These are phyloP conservation scores for Drosophila setosimentum DNA, from an alignment of 2,888 invertebrate genomes.

Conservation along the genomic window DNA sequence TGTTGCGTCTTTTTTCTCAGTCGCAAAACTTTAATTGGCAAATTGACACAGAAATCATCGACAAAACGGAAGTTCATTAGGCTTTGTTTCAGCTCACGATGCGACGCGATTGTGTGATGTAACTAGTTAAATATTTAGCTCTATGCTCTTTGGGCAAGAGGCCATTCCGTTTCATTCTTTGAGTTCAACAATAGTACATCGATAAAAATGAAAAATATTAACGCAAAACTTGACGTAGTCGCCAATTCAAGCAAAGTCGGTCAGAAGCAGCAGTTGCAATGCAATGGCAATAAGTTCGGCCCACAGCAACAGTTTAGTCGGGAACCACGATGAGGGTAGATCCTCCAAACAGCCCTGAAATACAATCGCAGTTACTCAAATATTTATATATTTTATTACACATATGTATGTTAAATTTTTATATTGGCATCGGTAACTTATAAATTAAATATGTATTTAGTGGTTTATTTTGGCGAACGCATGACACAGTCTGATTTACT, in stretches of 20 bases:
- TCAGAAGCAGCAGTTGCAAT: constrained; percentile 25
- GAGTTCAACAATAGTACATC: constrained; percentile 40
- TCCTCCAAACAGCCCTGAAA: neutral
- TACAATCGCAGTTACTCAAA: neutral
- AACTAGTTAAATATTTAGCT: constrained; percentile 33
- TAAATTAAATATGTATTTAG: no score
- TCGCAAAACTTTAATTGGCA: constrained; percentile 54
- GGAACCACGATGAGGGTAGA: neutral
- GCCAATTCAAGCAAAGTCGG: constrained; percentile 38
- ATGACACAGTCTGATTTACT: neutral
- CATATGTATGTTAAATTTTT: no score
- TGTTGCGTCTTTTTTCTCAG: constrained; percentile 35
- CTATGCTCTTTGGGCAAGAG: constrained; percentile 7
- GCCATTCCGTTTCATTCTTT: constrained; percentile 10
- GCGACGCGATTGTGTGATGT: constrained; percentile 32
- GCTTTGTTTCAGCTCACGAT: constrained; percentile 58
- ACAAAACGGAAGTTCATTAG: constrained; percentile 74
- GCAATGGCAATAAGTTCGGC: constrained; percentile 45
- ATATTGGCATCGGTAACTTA: no score
- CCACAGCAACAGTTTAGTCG: constrained; percentile 4
- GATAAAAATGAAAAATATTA: constrained; percentile 60
- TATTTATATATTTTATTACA: no score
- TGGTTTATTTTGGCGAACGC: no score
- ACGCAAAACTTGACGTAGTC: constrained; percentile 45
- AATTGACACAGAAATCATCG: constrained; percentile 62